A percentile compares a stretch with the other conserved stretches of the same genome.
Conservation (phyloP, 2,888 invertebrate species). For the Melanchra persicariae region DNA sequence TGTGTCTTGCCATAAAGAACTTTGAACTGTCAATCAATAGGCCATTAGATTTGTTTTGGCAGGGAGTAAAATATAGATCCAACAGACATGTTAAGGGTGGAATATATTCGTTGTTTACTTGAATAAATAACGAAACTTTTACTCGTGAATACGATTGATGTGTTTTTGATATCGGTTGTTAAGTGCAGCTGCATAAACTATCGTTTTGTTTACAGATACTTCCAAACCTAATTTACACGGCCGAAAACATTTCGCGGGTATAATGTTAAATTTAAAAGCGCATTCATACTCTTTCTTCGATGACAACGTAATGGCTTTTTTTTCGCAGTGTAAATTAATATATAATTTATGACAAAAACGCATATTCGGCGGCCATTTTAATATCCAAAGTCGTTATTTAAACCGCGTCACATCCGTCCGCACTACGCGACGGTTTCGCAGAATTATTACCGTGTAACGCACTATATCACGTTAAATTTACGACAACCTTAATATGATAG, state of each 20-base stretch:
- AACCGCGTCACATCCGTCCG: constrained; percentile 88
- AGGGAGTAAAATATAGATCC: constrained; percentile 40
- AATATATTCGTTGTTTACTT: constrained; percentile 52
- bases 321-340: constrained; percentile 69
- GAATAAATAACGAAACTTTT: constrained; percentile 54
- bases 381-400: constrained; percentile 89
- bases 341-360: constrained; percentile 73
- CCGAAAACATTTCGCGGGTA: constrained; percentile 47
- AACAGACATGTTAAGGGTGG: constrained; percentile 40
- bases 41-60: constrained; percentile 45
- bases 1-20: constrained; percentile 20
- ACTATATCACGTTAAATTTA: constrained; percentile 90
- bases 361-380: constrained; percentile 85
- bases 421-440: constrained; percentile 87
- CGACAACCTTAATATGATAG: constrained; percentile 91
- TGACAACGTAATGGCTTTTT: constrained; percentile 64
- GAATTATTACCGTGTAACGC: constrained; percentile 89
- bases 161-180: constrained; percentile 56
- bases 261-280: constrained; percentile 55
- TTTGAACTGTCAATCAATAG: constrained; percentile 31
- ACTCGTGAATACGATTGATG: constrained; percentile 49
- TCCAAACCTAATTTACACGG: constrained; percentile 51
- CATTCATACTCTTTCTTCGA: constrained; percentile 58
- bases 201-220: constrained; percentile 44
- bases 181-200: constrained; percentile 52